Percentiles rank a stretch among this genome's conserved stretches.
phyloP scores from a whole-genome alignment of 2,113 vertebrate genomes.

The Platichthys flesus region DNA sequence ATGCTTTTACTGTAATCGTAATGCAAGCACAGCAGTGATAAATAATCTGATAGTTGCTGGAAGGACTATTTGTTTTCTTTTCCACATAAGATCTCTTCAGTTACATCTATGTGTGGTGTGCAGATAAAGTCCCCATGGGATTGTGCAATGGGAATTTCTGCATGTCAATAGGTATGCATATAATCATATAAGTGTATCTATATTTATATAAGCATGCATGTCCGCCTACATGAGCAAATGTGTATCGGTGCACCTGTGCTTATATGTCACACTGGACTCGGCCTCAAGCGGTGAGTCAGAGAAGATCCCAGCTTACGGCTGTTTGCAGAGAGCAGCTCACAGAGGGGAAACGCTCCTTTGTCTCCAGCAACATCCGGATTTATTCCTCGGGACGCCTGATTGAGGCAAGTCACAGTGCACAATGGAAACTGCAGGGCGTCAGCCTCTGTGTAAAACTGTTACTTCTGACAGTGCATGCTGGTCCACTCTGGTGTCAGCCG shows the following conservation, averaged over 20 bases:
- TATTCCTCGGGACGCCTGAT: conserved; percentile 51
- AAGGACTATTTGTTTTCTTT: no score
- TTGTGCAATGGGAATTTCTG: background rate
- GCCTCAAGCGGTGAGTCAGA: conserved; percentile 47
- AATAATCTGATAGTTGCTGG: no score
- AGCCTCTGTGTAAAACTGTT: background rate
- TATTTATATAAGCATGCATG: background rate
- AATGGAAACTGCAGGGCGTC: conserved; percentile 23
- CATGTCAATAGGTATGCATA: background rate
- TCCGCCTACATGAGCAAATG: background rate
- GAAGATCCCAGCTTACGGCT: conserved; percentile 40
- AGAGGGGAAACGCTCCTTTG: conserved; percentile 47
- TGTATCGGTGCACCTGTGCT: background rate
- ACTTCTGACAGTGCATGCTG: background rate
- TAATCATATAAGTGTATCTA: background rate
- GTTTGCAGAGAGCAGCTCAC: conserved; percentile 65
- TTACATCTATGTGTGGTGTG: background rate
- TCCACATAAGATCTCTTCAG: no score
- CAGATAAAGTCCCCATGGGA: background rate
- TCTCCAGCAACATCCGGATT: conserved; percentile 45
- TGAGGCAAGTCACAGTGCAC: conserved; percentile 46
- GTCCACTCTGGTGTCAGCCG: no score
- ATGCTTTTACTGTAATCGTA: background rate
- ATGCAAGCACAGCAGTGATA: no score
- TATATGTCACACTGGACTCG: conserved; percentile 26